phyloP scores from a whole-genome alignment of 2,113 vertebrate species.

The Petromus typicus region DNA sequence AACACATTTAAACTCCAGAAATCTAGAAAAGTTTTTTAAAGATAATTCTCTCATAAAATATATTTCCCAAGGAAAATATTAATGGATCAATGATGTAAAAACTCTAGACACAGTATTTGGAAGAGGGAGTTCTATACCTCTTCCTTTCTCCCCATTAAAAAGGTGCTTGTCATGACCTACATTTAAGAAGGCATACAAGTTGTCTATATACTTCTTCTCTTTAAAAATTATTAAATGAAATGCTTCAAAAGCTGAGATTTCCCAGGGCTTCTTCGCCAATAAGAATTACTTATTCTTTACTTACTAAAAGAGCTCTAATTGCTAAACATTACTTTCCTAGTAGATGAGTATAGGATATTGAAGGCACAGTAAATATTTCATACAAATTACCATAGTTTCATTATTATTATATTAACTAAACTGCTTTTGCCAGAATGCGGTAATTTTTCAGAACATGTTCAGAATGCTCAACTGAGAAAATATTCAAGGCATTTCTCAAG shows the following conservation, averaged over 20 bases:
- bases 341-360: neutral
- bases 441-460: slow-evolving; percentile 47
- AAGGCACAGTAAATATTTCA: neutral
- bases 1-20: slow-evolving; percentile 23
- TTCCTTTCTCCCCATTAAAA: neutral
- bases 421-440: neutral
- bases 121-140: neutral
- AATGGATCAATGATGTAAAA: slow-evolving; percentile 32
- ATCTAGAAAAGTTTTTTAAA: slow-evolving; percentile 58
- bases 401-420: slow-evolving; percentile 42
- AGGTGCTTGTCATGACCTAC: neutral
- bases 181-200: slow-evolving; percentile 30
- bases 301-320: slow-evolving; percentile 25
- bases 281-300: neutral
- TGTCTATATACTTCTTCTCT: neutral
- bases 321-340: slow-evolving; percentile 28
- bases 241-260: slow-evolving; percentile 52
- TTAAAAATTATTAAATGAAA: neutral
- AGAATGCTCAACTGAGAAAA: slow-evolving; percentile 47
- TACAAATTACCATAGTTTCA: neutral
- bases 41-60: slow-evolving; percentile 22
- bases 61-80: slow-evolving; percentile 50
- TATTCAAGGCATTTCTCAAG: slow-evolving; percentile 29
- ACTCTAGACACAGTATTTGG: neutral
- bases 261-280: slow-evolving; percentile 1